Evolutionary conservation across 2,888 invertebrate species (phyloP).

Genomic region (Orchesellides sinensis): DNA sequence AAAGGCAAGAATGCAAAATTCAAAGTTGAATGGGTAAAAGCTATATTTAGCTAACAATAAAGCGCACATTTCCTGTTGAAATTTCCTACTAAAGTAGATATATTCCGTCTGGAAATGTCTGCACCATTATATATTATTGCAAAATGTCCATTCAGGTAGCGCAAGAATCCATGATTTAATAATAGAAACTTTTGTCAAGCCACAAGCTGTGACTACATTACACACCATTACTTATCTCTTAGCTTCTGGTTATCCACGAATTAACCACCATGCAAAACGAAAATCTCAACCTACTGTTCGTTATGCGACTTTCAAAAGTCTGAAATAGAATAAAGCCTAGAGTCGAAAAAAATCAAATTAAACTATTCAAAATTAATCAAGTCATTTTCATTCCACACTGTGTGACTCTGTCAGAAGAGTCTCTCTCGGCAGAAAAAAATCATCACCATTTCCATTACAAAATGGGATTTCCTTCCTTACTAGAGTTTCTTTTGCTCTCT

Average conservation of each 20-base stretch:
- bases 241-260: conserved; percentile 19
- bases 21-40: no score
- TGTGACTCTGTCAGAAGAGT: conserved; percentile 34
- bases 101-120: no score
- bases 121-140: no score
- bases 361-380: conserved; percentile 64
- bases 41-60: no score
- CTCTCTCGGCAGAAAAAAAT: conserved; percentile 36
- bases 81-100: no score
- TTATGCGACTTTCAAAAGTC: neutral
- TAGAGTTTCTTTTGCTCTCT: neutral
- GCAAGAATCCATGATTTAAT: conserved; percentile 46
- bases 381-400: conserved; percentile 56
- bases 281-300: conserved; percentile 28
- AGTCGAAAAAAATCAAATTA: conserved; percentile 45
- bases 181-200: conserved; percentile 33
- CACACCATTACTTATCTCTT: conserved; percentile 33
- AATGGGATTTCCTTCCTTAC: neutral
- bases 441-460: neutral
- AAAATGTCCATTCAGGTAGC: neutral
- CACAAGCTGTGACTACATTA: conserved; percentile 44
- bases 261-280: conserved; percentile 30
- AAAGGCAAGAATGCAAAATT: no score
- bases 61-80: no score
- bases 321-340: neutral